A percentile compares a stretch with the other conserved stretches of the same genome.
phyloP scores from a whole-genome alignment of 2,113 vertebrate genomes.

The Sula dactylatra region DNA sequence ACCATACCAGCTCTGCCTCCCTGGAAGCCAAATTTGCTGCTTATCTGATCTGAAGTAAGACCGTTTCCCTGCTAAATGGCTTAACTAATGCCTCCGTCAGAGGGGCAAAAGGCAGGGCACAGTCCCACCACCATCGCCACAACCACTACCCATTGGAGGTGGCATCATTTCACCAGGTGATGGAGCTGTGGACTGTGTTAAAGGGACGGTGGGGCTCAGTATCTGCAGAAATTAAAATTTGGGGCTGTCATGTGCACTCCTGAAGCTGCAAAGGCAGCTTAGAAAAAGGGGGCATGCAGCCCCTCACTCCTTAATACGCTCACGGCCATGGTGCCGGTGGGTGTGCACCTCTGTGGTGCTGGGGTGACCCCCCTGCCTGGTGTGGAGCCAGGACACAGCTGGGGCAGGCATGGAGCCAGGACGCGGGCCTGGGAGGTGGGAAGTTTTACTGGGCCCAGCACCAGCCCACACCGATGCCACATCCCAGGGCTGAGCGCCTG shows the following conservation, averaged over 20 bases:
- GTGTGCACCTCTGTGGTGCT: neutral
- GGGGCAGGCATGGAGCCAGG: neutral
- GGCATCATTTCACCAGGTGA: neutral
- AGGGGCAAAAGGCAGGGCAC: neutral
- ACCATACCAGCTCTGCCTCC: neutral
- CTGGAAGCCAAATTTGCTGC: neutral
- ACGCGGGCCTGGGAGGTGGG: neutral
- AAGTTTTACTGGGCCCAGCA: neutral
- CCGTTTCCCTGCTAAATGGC: neutral
- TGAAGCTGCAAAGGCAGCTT: neutral
- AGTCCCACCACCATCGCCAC: neutral
- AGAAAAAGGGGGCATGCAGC: neutral
- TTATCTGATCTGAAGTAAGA: neutral
- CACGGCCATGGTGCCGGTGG: rapidly evolving
- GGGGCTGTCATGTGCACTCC: neutral
- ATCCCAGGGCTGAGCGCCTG: neutral
- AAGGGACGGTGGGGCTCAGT: neutral
- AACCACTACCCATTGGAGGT: neutral
- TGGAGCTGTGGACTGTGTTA: neutral
- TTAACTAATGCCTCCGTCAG: rapidly evolving
- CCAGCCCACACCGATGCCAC: rapidly evolving
- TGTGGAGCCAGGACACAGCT: neutral
- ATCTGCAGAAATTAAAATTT: neutral
- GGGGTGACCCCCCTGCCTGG: neutral
- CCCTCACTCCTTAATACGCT: neutral